Conservation (phyloP, 2,113 vertebrate genomes). For the Ramphastos sulfuratus region DNA sequence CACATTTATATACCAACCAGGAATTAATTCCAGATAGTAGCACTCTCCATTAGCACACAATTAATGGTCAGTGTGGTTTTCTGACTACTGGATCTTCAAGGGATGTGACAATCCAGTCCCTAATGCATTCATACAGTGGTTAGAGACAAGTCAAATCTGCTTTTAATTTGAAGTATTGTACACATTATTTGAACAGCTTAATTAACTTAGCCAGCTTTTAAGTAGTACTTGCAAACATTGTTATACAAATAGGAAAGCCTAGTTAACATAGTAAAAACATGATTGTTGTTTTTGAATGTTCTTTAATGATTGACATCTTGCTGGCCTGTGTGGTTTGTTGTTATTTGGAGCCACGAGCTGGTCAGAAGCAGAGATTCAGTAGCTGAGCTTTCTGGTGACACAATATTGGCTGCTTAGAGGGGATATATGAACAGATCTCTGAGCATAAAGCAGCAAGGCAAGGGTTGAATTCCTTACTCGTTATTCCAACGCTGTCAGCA, state of each 20-base stretch:
- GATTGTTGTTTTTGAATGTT: neutral
- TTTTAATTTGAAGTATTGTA: conserved; percentile 19
- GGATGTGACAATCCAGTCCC: neutral
- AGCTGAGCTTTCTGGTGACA: neutral
- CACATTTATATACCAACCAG: neutral
- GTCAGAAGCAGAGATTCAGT: neutral
- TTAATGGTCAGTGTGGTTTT: neutral
- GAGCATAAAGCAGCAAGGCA: neutral
- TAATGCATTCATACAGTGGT: neutral
- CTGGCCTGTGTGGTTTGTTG: neutral
- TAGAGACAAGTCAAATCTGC: conserved; percentile 4
- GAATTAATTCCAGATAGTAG: neutral
- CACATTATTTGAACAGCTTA: conserved; percentile 19
- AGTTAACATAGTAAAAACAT: neutral
- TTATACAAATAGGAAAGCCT: neutral
- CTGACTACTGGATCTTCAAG: neutral
- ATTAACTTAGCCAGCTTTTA: neutral
- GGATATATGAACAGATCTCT: neutral
- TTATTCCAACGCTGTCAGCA: neutral
- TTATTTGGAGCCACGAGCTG: neutral
- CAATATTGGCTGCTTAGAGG: neutral
- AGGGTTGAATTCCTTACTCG: neutral
- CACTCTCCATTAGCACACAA: neutral
- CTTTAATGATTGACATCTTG: neutral
- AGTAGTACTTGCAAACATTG: neutral